Conservation (phyloP, 2,888 invertebrate species). For the Laspeyria flexula region DNA sequence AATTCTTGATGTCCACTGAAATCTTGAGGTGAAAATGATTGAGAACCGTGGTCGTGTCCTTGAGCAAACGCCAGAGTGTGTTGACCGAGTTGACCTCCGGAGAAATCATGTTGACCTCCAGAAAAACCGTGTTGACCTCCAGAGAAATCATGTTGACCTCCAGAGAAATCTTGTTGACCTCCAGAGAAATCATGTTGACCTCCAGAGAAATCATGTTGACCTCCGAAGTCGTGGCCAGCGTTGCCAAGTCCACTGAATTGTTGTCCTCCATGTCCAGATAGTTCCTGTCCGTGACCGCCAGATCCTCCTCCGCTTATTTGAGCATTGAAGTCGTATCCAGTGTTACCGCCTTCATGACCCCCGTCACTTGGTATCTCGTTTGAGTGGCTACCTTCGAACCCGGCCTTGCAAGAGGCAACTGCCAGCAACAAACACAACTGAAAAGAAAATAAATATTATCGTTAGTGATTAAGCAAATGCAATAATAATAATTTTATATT, state of each 20-base stretch:
- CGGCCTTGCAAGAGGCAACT: conserved; percentile 77
- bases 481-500: no score
- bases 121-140: conserved; percentile 36
- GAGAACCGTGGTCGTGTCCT: conserved; percentile 26
- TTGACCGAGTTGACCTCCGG: conserved; percentile 29
- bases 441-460: conserved; percentile 38
- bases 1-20: conserved; percentile 37
- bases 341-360: conserved; percentile 48
- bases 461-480: neutral
- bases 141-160: conserved; percentile 44
- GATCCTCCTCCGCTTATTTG: conserved; percentile 39
- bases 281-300: conserved; percentile 32
- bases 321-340: conserved; percentile 53
- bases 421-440: conserved; percentile 79
- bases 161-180: no score
- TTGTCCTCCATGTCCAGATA: conserved; percentile 30
- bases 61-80: conserved; percentile 12
- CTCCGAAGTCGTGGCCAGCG: no score
- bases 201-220: conserved; percentile 44
- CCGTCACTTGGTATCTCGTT: conserved; percentile 57
- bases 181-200: conserved; percentile 43
- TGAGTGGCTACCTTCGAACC: conserved; percentile 57
- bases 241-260: conserved; percentile 37
- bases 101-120: conserved; percentile 44
- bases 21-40: conserved; percentile 6